phyloP scores from a whole-genome alignment of 92 coral and sea anemone genomes.

The Bergia puertoricense region DNA sequence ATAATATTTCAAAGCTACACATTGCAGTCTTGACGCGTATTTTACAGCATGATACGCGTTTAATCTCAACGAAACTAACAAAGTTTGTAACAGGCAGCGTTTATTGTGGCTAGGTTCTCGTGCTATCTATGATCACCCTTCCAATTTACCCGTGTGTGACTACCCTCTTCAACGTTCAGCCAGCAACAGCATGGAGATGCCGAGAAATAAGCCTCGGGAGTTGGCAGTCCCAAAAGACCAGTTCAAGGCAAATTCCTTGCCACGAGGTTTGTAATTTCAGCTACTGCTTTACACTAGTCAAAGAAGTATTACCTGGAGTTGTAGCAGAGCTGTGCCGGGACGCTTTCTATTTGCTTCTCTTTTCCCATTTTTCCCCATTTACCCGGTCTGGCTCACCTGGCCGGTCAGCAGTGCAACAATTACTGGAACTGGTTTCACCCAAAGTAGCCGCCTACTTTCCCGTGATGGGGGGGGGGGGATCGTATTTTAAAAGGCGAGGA shows the following conservation, averaged over 20 bases:
- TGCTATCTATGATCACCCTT: slow-evolving; percentile 42
- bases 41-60: background rate
- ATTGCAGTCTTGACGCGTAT: background rate
- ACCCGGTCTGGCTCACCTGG: too few relatives aligned
- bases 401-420: too few relatives aligned
- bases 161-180: slow-evolving; percentile 45
- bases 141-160: slow-evolving; percentile 41
- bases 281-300: too few relatives aligned
- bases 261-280: background rate
- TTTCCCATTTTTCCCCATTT: too few relatives aligned
- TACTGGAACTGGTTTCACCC: too few relatives aligned
- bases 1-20: too few relatives aligned
- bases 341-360: too few relatives aligned
- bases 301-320: too few relatives aligned
- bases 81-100: slow-evolving; percentile 13
- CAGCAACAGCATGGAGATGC: slow-evolving; percentile 33
- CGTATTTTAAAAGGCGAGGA: too few relatives aligned
- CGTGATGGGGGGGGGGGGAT: too few relatives aligned
- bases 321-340: too few relatives aligned
- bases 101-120: slow-evolving; percentile 38
- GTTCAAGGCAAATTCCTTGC: background rate
- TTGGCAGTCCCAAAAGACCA: slow-evolving; percentile 4
- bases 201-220: background rate
- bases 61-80: background rate
- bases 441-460: too few relatives aligned